Base-by-base conservation (phyloP, 1,140 invertebrate species). In the Drosophila pseudoobscura region DNA sequence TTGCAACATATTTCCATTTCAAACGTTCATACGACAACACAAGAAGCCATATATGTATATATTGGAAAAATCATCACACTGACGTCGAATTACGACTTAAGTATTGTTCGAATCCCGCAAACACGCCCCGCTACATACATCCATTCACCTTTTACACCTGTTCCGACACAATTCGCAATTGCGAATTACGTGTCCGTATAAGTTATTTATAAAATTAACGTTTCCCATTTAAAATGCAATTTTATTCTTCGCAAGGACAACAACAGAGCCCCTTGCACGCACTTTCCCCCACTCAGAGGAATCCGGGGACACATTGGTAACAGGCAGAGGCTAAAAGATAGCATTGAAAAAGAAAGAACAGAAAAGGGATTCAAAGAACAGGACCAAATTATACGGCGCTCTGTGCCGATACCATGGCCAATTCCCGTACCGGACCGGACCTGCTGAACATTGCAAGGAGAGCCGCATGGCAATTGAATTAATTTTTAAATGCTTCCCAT, bases 381-480 rank as follows among this genome's bases (percentile, higher is more conserved):
- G 56, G 17, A 50, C 58, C 44, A 78, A 83, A 83, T 84, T 78
- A 75, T 70, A 84, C 75, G 44, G 46, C 59, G 22, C 15, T 31
- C 29, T 31, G 7, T 31, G 2, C 29, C 29, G 29, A 31, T 31
- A 8, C 7, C 29, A 7, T 29, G 29, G 24, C 58, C 64, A 46
- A 43, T 47, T 53, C 17, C 11, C 44, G 35, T 17, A 49, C n/a
- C 9, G 17, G 15, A 22, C 43, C 7, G 26, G n/a, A 13, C 13
- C 45, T 50, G 17, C 9, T 17, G 70, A 65, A 61, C 68, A 63
- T 74, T 59, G 69, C 69, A 69, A 41, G 53, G 63, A 69, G 66
- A 69, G 53, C 71, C 47, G 71, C 61, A 57, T 57, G 66, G 75
- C 79, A 84, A 84, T 83, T 84, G 79, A 84, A 84, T 83, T 84